phyloP scores from a whole-genome alignment of 2,797 vertebrate genomes.

The Hozukius guyotensis region DNA sequence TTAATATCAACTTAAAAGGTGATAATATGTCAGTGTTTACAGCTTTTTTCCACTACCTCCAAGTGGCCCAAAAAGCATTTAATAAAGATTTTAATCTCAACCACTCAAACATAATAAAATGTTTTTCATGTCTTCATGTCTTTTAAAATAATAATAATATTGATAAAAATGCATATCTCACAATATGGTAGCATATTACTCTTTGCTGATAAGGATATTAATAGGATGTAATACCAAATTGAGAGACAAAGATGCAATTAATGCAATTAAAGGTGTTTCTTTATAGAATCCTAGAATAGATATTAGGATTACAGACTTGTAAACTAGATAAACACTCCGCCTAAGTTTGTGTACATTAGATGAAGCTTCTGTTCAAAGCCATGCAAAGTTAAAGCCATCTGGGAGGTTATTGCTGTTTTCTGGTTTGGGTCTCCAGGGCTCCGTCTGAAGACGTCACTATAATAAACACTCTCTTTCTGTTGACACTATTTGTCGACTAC shows the following conservation, averaged over 20 bases:
- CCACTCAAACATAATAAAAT: neutral
- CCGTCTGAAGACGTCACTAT: slow-evolving; percentile 33
- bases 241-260: neutral
- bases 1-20: too few species aligned
- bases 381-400: slow-evolving; percentile 83
- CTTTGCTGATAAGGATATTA: neutral
- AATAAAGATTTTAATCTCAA: neutral
- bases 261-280: neutral
- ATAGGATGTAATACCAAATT: neutral
- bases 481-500: slow-evolving; percentile 47
- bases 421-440: slow-evolving; percentile 66
- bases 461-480: slow-evolving; percentile 38
- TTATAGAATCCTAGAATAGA: neutral
- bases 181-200: neutral
- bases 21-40: neutral
- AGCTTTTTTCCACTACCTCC: neutral
- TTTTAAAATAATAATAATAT: neutral
- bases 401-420: slow-evolving; percentile 83
- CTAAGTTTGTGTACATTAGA: neutral
- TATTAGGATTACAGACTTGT: neutral
- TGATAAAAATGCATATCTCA: neutral
- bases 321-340: neutral
- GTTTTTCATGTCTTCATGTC: neutral
- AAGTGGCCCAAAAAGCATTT: neutral
- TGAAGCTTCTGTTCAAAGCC: slow-evolving; percentile 59